Percentiles rank a stretch among this genome's conserved stretches.
Evolutionary conservation across 1,140 invertebrate genomes (phyloP).

Genomic region (Drosophila rhopaloa): DNA sequence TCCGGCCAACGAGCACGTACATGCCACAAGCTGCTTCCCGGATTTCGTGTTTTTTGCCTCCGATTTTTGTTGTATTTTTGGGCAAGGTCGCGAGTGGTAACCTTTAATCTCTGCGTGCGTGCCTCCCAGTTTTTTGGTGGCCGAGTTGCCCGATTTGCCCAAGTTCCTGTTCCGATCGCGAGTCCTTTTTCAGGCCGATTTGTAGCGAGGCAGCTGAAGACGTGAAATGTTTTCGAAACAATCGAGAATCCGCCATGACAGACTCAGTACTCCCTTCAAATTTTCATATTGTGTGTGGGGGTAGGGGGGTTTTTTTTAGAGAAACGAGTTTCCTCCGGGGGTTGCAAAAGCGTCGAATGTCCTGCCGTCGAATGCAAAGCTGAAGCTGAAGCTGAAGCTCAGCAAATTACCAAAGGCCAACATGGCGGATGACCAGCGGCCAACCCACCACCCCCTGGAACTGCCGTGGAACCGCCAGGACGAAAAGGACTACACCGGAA

Average conservation of each 20-base stretch:
- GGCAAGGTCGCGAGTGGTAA: constrained; percentile 79
- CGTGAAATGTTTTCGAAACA: constrained; percentile 54
- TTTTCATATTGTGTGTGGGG: background rate
- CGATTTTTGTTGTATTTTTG: constrained; percentile 8
- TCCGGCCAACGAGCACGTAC: constrained; percentile 68
- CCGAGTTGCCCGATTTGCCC: background rate
- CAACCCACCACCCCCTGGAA: constrained; percentile 17
- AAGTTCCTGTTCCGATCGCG: constrained; percentile 8
- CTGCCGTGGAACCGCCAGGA: background rate
- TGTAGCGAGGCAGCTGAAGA: constrained; percentile 18
- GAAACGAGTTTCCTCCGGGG: constrained; percentile 42
- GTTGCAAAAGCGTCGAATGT: constrained; percentile 61
- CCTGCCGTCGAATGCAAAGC: constrained; percentile 32
- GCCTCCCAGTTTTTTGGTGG: constrained; percentile 39
- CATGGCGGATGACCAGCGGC: constrained; percentile 64
- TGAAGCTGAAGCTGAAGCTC: constrained; percentile 56
- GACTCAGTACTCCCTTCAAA: constrained; percentile 8
- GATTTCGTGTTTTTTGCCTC: constrained; percentile 6
- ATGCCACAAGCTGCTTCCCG: constrained; percentile 75
- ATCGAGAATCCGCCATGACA: constrained; percentile 36
- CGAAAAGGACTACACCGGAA: background rate
- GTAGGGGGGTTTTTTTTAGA: background rate
- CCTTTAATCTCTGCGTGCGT: constrained; percentile 77
- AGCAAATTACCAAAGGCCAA: constrained; percentile 82
- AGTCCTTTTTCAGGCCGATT: constrained; percentile 15